Evolutionary conservation across 1,140 invertebrate genomes (phyloP).

Genomic region (Drepana arcuata): DNA sequence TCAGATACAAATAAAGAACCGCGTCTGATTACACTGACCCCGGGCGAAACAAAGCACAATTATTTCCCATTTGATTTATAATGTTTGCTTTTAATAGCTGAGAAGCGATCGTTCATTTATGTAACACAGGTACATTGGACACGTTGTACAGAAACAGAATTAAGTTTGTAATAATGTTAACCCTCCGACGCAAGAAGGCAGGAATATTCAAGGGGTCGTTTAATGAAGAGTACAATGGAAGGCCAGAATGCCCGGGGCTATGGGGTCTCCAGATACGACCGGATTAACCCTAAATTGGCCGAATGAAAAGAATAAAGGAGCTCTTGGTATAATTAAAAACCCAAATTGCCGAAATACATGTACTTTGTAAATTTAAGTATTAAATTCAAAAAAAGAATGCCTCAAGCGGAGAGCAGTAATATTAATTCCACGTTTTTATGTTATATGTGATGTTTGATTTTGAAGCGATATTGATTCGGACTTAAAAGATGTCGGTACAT

Average conservation of each 20-base stretch:
- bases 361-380: not conserved
- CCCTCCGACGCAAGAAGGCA: slow-evolving; percentile 28
- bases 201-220: slow-evolving; percentile 32
- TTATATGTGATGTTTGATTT: too few species aligned
- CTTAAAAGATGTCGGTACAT: too few species aligned
- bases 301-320: slow-evolving; percentile 43
- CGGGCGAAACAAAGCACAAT: slow-evolving; percentile 43
- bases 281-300: slow-evolving; percentile 57
- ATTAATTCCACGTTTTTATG: too few species aligned
- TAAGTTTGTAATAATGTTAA: slow-evolving; percentile 16
- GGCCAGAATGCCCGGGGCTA: slow-evolving; percentile 36
- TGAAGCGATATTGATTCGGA: too few species aligned
- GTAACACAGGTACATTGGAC: slow-evolving; percentile 20
- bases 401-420: slow-evolving; percentile 4
- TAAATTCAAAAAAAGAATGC: slow-evolving; percentile 1
- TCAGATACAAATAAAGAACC: slow-evolving; percentile 33
- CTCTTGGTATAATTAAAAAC: slow-evolving; percentile 54
- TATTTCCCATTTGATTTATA: slow-evolving; percentile 46
- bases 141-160: slow-evolving; percentile 15
- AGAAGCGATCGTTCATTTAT: slow-evolving; percentile 29
- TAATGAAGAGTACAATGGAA: slow-evolving; percentile 46
- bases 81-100: slow-evolving; percentile 45
- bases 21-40: slow-evolving; percentile 41
- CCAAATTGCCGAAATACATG: slow-evolving; percentile 53
- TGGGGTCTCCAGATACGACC: slow-evolving; percentile 27